Base-by-base conservation (phyloP, 1,140 invertebrate species). In the Ptiloglossa arizonensis region DNA sequence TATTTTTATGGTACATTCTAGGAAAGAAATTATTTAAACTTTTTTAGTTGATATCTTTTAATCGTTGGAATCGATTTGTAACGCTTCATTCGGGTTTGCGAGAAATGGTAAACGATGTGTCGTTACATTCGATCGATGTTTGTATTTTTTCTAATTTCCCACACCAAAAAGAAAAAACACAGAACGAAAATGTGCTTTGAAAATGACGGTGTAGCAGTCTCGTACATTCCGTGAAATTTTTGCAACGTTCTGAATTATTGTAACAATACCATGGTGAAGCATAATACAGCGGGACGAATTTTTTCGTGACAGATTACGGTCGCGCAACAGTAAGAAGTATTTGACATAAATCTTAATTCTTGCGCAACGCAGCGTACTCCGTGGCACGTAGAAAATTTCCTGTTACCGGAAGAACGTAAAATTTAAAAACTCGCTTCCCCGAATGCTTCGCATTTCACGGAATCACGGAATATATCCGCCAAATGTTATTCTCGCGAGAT, bases 321-420 rank as follows among this genome's bases (percentile, higher is more conserved):
- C 62, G 22, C 46, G 46, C 46, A 19, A 64, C 24, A 35, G 32
- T 22, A 38, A 64, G 46, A 50, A 72, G 22, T 38, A 52, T 64
- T 59, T 38, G 46, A 38, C 32, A 29, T 64, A 64, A 73, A 73
- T 73, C 70, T 73, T 73, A 73, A 73, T 73, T 73, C 59, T n/a
- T 29, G 46, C 24, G 46, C 29, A 44, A 41, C 32, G 35, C 15
- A 29, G 22, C 63, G 32, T 48, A 27, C 17, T 19, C 46, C 17
- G 2, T 64, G 70, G 70, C 70, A 73, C 46, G 46, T 73, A 52
- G 59, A 73, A 73, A 73, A 73, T 73, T 73, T 38, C 70, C 70
- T 52, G 57, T 72, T 73, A 64, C 35, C 29, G 44, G 29, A 48
- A 38, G 46, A 52, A 41, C 32, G 46, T 19, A 11, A 73, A 73